Conservation (phyloP, 2,797 vertebrate genomes). For the Bryconaethiops microstoma region DNA sequence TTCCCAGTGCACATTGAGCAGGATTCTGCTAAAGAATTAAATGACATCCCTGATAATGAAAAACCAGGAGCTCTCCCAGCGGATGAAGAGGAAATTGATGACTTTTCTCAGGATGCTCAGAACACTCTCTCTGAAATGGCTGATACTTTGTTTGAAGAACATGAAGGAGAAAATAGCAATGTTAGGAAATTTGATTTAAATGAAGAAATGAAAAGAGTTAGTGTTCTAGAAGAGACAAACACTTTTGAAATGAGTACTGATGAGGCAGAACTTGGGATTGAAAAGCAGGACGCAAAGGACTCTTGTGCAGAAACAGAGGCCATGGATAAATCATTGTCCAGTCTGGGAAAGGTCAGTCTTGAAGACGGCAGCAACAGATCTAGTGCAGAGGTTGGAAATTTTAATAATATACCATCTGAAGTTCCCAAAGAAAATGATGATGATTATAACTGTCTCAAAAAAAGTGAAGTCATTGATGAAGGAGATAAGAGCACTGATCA, state of each 20-base stretch:
- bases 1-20: slow-evolving; percentile 34
- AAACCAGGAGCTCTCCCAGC: background rate
- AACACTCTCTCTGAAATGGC: slow-evolving; percentile 40
- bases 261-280: slow-evolving; percentile 12
- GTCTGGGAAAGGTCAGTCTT: slow-evolving; percentile 19
- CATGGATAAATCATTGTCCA: slow-evolving; percentile 19
- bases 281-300: slow-evolving; percentile 22
- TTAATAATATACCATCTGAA: slow-evolving; percentile 17
- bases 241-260: slow-evolving; percentile 31
- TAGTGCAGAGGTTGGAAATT: slow-evolving; percentile 7
- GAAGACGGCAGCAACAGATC: slow-evolving; percentile 10
- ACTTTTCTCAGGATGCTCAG: slow-evolving; percentile 46
- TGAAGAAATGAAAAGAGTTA: slow-evolving; percentile 60
- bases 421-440: background rate
- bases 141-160: slow-evolving; percentile 43
- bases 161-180: slow-evolving; percentile 38
- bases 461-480: slow-evolving; percentile 48
- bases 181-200: slow-evolving; percentile 44
- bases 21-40: slow-evolving; percentile 22
- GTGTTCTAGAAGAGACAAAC: slow-evolving; percentile 8
- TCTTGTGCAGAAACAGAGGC: slow-evolving; percentile 15
- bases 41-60: slow-evolving; percentile 29
- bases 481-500: slow-evolving; percentile 42
- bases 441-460: slow-evolving; percentile 7
- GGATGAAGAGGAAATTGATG: slow-evolving; percentile 43